Conservation (phyloP, 2,113 vertebrate genomes). For the Anguilla rostrata region DNA sequence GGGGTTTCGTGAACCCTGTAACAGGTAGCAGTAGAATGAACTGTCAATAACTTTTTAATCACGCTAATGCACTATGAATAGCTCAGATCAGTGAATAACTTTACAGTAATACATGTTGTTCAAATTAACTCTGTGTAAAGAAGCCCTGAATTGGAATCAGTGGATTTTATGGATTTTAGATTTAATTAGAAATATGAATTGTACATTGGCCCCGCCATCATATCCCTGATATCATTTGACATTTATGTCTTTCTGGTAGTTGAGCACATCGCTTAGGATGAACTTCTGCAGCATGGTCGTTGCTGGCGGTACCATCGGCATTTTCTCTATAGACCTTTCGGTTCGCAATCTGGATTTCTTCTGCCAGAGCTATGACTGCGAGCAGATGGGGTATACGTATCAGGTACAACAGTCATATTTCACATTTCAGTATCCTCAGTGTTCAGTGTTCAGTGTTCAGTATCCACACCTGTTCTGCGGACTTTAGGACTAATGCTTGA, state of each 20-base stretch:
- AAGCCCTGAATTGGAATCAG: neutral
- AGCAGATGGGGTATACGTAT: neutral
- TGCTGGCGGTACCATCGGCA: constrained; percentile 14
- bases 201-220: neutral
- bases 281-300: constrained; percentile 29
- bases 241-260: constrained; percentile 10
- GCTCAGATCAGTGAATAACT: no score
- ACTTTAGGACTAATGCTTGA: no score
- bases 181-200: neutral
- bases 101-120: no score
- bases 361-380: neutral
- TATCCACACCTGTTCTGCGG: no score
- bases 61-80: no score
- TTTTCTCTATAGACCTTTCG: neutral
- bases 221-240: neutral
- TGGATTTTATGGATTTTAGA: neutral
- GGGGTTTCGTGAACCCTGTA: no score
- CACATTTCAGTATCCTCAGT: neutral
- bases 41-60: no score
- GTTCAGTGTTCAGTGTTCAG: no score
- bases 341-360: neutral
- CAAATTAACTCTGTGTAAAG: no score
- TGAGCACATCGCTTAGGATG: constrained; percentile 30
- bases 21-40: no score
- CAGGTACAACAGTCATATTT: neutral